Evolutionary conservation across 2,888 invertebrate genomes (phyloP).

Genomic region (Heliconius ismenius): DNA sequence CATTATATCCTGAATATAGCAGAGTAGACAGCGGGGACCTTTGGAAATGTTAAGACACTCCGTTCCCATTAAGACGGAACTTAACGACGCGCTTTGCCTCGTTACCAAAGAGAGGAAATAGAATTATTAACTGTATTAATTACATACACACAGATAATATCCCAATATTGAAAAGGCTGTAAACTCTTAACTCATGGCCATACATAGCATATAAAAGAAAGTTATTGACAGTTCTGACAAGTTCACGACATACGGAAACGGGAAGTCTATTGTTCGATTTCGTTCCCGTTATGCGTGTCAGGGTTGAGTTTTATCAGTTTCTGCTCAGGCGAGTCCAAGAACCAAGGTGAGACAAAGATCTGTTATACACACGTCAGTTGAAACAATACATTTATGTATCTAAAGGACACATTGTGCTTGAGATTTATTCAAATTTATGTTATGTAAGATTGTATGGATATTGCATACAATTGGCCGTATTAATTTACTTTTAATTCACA

Average conservation of each 20-base stretch:
- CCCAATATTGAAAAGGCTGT: constrained; percentile 5
- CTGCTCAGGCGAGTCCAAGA: constrained; percentile 43
- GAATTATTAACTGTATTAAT: not conserved
- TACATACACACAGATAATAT: not conserved
- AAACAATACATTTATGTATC: constrained; percentile 31
- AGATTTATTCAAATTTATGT: constrained; percentile 9
- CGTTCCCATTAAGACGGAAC: no score
- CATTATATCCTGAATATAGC: no score
- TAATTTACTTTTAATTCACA: not conserved
- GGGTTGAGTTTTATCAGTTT: constrained; percentile 51
- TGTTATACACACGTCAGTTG: constrained; percentile 29
- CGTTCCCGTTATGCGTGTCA: constrained; percentile 63
- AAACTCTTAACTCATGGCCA: constrained; percentile 9
- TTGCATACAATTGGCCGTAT: not conserved
- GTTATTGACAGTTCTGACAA: constrained; percentile 61
- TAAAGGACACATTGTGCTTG: constrained; percentile 33
- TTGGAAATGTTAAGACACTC: no score
- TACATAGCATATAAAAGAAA: constrained; percentile 57
- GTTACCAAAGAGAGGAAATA: no score
- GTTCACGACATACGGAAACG: constrained; percentile 63
- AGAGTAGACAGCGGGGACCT: no score
- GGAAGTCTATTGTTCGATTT: constrained; percentile 63
- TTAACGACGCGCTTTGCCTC: no score
- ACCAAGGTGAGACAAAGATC: constrained; percentile 42
- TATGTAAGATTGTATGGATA: not conserved